These are phyloP conservation scores for Pomacea canaliculata DNA, from an alignment of 2,888 invertebrate species.

Conservation along the genomic window DNA sequence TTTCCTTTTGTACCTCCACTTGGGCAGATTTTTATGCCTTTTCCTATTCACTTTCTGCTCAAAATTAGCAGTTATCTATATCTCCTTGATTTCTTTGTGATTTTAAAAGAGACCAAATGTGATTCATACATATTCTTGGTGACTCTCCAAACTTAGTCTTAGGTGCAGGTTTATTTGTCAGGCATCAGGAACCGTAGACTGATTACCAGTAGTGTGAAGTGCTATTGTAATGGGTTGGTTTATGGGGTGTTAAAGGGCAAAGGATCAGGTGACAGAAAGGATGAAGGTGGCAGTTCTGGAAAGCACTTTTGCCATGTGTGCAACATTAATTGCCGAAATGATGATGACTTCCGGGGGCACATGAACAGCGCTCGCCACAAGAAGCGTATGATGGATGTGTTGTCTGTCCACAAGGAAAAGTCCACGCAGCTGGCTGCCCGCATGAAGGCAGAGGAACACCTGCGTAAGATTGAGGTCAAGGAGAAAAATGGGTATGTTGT, in stretches of 20 bases:
- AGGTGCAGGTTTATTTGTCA: too few relatives aligned
- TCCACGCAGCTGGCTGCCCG: conserved; percentile 45
- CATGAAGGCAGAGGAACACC: conserved; percentile 58
- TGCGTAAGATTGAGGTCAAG: conserved; percentile 51
- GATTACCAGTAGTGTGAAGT: too few relatives aligned
- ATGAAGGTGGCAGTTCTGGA: conserved; percentile 5
- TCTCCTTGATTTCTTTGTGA: too few relatives aligned
- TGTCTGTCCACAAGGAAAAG: conserved; percentile 45
- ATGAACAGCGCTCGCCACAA: conserved; percentile 55
- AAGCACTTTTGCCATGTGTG: conserved; percentile 55
- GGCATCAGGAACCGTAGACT: too few relatives aligned
- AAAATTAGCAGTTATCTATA: too few relatives aligned
- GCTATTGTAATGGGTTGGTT: too few relatives aligned
- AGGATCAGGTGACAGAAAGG: conserved; percentile 11
- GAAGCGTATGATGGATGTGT: conserved; percentile 51
- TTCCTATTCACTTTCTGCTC: too few relatives aligned
- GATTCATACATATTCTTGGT: too few relatives aligned
- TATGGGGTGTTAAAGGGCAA: not conserved
- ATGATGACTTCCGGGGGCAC: conserved; percentile 55
- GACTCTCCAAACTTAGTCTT: too few relatives aligned
- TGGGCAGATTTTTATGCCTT: too few relatives aligned
- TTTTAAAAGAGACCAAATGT: too few relatives aligned
- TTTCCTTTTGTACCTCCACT: too few relatives aligned
- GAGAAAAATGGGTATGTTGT: conserved; percentile 30
- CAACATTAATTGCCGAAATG: conserved; percentile 47